A percentile compares a stretch with the other conserved stretches of the same genome.
These are phyloP conservation scores for Gyps fulvus DNA, from an alignment of 2,113 vertebrate genomes.

Conservation along the genomic window DNA sequence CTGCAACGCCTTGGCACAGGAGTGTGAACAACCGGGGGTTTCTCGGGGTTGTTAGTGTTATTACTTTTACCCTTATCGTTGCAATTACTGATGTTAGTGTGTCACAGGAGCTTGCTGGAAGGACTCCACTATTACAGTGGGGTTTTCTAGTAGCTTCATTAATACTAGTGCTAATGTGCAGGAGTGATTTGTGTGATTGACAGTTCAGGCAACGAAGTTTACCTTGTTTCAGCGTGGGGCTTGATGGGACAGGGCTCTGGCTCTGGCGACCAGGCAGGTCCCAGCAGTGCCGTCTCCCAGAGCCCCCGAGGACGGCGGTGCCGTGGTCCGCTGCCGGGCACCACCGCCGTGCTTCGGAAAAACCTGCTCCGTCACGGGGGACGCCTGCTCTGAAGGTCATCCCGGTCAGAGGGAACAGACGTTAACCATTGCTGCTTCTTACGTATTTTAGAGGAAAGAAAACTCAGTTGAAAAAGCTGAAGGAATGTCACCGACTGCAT, in stretches of 20 bases:
- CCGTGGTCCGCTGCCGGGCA: fast-evolving
- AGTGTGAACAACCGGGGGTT: fast-evolving
- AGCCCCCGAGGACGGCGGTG: fast-evolving
- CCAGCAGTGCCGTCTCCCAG: neutral
- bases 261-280: neutral
- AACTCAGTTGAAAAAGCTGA: neutral
- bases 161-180: neutral
- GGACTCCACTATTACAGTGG: neutral
- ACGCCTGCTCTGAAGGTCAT: neutral
- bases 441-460: neutral
- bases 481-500: neutral
- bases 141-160: neutral
- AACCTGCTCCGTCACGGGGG: fast-evolving
- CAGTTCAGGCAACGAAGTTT: neutral
- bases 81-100: neutral
- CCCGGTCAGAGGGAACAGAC: neutral
- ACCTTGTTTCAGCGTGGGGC: neutral
- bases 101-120: neutral
- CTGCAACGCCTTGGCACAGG: neutral
- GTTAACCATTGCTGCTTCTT: neutral
- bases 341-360: fast-evolving
- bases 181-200: neutral
- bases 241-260: neutral
- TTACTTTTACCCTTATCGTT: too few relatives aligned
- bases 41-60: neutral